A percentile compares a stretch with the other conserved stretches of the same genome.
phyloP scores from a whole-genome alignment of 2,888 invertebrate species.

The Rhagonycha lutea region DNA sequence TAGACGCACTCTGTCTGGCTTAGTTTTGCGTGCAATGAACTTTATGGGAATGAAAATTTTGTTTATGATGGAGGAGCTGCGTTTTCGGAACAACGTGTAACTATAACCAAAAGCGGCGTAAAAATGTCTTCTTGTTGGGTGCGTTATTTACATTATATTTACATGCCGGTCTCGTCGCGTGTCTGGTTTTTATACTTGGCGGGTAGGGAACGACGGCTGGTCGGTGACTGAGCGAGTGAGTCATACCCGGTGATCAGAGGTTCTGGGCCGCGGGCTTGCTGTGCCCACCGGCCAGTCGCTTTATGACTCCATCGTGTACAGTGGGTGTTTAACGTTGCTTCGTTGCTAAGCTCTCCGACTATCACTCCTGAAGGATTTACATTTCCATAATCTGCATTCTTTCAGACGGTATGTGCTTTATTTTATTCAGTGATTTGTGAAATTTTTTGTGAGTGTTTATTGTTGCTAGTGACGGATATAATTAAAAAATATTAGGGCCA shows the following conservation, averaged over 20 bases:
- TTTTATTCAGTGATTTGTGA: not conserved
- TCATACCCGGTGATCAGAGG: conserved; percentile 15
- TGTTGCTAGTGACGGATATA: not conserved
- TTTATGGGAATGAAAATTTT: not conserved
- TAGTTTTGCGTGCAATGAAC: not conserved
- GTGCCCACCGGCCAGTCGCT: conserved; percentile 32
- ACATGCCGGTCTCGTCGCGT: conserved; percentile 25
- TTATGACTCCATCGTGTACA: conserved; percentile 18
- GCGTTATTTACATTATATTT: conserved; percentile 1
- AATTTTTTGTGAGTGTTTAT: not conserved
- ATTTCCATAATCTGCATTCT: not conserved
- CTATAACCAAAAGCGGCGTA: conserved; percentile 10
- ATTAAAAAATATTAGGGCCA: not conserved
- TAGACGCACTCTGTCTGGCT: not conserved
- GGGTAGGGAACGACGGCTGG: conserved; percentile 13
- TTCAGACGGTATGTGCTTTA: conserved; percentile 4
- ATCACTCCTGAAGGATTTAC: conserved; percentile 5
- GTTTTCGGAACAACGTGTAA: not conserved
- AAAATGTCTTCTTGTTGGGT: conserved; percentile 1
- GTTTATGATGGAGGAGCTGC: not conserved
- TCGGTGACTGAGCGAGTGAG: conserved; percentile 26
- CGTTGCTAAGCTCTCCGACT: not conserved
- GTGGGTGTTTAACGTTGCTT: conserved; percentile 6
- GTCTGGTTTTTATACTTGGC: conserved; percentile 17
- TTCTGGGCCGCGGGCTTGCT: conserved; percentile 20